Evolutionary conservation across 2,888 invertebrate species (phyloP), one percentile per base, ranked within the genome.

Genomic region (Acutogordius australiensis): DNA sequence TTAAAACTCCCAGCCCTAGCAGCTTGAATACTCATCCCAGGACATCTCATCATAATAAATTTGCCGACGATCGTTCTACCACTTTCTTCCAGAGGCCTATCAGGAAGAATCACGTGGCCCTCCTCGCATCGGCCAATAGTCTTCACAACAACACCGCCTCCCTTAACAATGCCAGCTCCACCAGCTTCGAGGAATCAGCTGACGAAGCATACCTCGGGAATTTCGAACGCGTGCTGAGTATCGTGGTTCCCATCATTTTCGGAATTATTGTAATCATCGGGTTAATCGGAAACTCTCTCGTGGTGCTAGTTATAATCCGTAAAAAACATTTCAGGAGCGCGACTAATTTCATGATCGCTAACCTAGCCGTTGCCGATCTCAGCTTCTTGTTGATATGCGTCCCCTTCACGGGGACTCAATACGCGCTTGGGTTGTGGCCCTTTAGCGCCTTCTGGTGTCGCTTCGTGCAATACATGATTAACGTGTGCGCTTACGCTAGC

Each of bases 321-420:
- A 84, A 84, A 72, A 81, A 82, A 66, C 80, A 81, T 67, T 86
- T 86, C 85, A 76, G 84, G 65, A 84, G 82, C 27, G 84, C 85
- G 2, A 86, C 86, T 59, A 86, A 86, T 70, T 76, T 85, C 57
- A 77, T 87, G 30, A 86, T 86, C 65, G 81, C 85, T 62, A 85
- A 84, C 70, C 73, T 86, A 63, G 85, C 86, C 1, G 76, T 84
- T 28, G 85, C 86, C 45, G 86, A 86, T 70, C 74, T 87, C 30
- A 76, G 83, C 4, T 86, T 87, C 70, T 84, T 86, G 51, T 78
- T 84, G 61, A 84, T 86, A 72, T 86, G 86, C 72, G 84, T 87
- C 28, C 86, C 86, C 0, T 85, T 85, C 70, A 86, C 86, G 1
- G 85, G 84, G 1, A 80, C 82, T 18, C 82, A 82, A 66, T 86